Evolutionary conservation across 2,797 vertebrate genomes (phyloP).

Genomic region (Clarias platycephalus): DNA sequence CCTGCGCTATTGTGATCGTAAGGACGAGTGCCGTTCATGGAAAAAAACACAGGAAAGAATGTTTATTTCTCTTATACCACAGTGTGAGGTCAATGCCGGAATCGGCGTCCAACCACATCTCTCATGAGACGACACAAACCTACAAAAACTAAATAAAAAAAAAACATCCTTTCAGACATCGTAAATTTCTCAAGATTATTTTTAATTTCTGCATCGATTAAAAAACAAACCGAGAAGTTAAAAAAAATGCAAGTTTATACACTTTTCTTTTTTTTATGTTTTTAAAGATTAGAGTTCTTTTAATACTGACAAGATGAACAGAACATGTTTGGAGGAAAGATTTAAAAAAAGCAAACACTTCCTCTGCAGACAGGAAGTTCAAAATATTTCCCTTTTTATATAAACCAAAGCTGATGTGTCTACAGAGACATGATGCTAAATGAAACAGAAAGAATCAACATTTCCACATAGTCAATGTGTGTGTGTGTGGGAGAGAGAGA

Average conservation of each 20-base stretch:
- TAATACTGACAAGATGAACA: conserved; percentile 55
- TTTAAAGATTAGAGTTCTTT: conserved; percentile 41
- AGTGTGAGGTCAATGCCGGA: not conserved
- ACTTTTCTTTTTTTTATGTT: conserved; percentile 23
- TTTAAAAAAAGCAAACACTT: not conserved
- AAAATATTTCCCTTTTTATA: not conserved
- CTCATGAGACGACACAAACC: not conserved
- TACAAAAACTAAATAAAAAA: not conserved
- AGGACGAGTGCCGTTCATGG: not conserved
- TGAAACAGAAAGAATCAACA: not conserved
- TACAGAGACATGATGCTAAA: not conserved
- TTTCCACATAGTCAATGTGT: not conserved
- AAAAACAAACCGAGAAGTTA: conserved; percentile 46
- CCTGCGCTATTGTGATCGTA: not conserved
- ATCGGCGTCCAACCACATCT: not conserved
- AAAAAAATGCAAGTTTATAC: conserved; percentile 48
- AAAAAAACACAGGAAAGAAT: not conserved
- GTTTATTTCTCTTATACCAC: not conserved
- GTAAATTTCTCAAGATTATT: conserved; percentile 37
- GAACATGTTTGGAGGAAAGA: conserved; percentile 8
- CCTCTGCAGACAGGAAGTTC: not conserved
- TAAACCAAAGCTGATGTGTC: not conserved
- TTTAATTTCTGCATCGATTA: conserved; percentile 45
- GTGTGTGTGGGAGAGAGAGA: not conserved
- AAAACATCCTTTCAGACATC: not conserved